Evolutionary conservation across 2,113 vertebrate genomes (phyloP).

Genomic region (Platichthys stellatus): DNA sequence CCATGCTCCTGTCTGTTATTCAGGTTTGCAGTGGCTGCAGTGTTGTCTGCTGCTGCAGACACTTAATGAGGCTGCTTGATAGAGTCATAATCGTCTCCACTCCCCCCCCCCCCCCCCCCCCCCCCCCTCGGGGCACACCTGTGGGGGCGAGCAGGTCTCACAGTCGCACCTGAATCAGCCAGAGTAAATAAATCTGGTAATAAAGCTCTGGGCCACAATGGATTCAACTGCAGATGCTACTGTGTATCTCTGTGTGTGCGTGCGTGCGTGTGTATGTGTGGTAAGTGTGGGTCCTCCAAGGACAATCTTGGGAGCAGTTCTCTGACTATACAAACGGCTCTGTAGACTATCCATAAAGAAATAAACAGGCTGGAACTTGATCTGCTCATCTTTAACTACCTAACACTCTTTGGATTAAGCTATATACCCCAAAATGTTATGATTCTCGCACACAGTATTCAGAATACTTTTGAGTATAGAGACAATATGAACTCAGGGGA

Average conservation of each 20-base stretch:
- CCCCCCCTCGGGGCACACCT: background rate
- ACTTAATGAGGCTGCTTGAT: background rate
- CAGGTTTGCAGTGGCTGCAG: background rate
- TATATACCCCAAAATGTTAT: too few species aligned
- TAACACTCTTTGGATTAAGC: too few species aligned
- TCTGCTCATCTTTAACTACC: background rate
- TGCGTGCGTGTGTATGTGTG: too few species aligned
- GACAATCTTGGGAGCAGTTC: background rate
- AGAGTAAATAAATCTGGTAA: constrained; percentile 1
- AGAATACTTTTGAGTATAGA: too few species aligned
- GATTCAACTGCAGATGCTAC: background rate
- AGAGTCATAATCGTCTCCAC: background rate
- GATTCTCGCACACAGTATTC: too few species aligned
- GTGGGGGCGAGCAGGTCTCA: background rate
- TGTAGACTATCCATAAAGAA: background rate
- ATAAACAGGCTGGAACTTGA: background rate
- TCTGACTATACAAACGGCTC: background rate
- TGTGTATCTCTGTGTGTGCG: background rate
- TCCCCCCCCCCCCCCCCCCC: background rate
- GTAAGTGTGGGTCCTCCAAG: background rate
- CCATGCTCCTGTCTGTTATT: too few species aligned
- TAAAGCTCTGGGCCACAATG: background rate
- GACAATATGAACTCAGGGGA: too few species aligned
- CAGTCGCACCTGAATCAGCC: background rate
- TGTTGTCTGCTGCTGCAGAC: background rate